Conservation (phyloP, 2,888 invertebrate species). For the Hypena proboscidalis region DNA sequence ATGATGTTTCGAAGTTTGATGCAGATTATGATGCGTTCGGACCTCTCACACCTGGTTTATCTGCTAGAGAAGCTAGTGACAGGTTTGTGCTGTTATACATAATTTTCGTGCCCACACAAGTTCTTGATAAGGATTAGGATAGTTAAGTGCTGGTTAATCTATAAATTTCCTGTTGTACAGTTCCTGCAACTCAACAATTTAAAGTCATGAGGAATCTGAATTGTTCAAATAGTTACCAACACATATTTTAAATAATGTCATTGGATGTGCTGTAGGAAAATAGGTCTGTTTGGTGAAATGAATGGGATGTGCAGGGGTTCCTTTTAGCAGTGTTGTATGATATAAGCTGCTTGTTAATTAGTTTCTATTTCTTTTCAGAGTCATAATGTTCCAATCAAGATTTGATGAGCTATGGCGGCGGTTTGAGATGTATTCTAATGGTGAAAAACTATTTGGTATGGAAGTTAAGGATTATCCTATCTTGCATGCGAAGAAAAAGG, state of each 20-base stretch:
- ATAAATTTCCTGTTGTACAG: too few relatives aligned
- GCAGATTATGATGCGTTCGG: slow-evolving; percentile 90
- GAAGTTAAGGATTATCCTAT: slow-evolving; percentile 93
- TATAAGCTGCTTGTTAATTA: neutral
- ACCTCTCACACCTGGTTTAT: slow-evolving; percentile 93
- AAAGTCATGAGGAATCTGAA: too few relatives aligned
- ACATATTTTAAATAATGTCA: too few relatives aligned
- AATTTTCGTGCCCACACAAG: too few relatives aligned
- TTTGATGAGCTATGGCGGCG: slow-evolving; percentile 94
- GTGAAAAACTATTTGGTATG: slow-evolving; percentile 94
- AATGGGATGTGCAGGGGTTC: too few relatives aligned
- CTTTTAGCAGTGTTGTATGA: too few relatives aligned
- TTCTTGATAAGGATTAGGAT: too few relatives aligned
- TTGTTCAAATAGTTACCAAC: too few relatives aligned
- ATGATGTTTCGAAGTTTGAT: slow-evolving; percentile 89
- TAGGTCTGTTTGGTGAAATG: too few relatives aligned
- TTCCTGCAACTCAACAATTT: too few relatives aligned
- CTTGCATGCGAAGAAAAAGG: slow-evolving; percentile 91
- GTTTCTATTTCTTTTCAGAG: slow-evolving; percentile 62
- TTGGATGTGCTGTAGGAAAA: too few relatives aligned
- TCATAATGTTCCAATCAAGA: slow-evolving; percentile 90
- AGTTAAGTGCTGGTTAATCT: too few relatives aligned
- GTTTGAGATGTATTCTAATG: slow-evolving; percentile 93
- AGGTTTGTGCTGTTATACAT: slow-evolving; percentile 67
- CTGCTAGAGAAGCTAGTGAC: slow-evolving; percentile 95